These are phyloP conservation scores for Diadophis punctatus DNA, from an alignment of 2,113 vertebrate species.

Conservation along the genomic window DNA sequence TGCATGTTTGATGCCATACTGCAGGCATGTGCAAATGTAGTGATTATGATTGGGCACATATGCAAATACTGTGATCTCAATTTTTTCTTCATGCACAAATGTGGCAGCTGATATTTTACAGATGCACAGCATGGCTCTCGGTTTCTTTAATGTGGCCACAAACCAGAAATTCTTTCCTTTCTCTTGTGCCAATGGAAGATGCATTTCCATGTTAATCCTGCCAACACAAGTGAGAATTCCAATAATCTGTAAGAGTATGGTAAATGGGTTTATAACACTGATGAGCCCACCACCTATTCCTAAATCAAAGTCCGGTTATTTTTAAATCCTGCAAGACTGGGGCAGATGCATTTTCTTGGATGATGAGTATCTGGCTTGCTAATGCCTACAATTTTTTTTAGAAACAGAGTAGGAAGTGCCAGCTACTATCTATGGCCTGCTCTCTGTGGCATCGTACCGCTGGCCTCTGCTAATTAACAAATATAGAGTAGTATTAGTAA, in stretches of 20 bases:
- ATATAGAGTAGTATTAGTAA: neutral
- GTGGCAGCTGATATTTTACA: neutral
- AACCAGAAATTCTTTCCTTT: neutral
- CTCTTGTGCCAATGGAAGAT: neutral
- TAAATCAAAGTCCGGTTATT: neutral
- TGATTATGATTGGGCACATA: neutral
- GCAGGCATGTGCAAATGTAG: neutral
- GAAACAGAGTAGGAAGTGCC: neutral
- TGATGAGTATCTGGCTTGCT: neutral
- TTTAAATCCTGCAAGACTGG: neutral
- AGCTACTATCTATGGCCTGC: neutral
- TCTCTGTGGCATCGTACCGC: neutral
- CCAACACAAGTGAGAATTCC: neutral
- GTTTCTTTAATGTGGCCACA: neutral
- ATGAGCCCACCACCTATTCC: neutral
- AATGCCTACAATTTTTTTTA: neutral
- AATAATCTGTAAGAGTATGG: neutral
- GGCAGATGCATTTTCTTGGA: neutral
- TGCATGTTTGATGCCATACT: neutral
- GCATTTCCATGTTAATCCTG: neutral
- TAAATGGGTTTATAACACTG: neutral
- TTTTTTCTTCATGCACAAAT: neutral
- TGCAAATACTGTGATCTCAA: neutral
- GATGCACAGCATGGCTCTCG: neutral
- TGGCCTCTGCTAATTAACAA: neutral